Conservation (phyloP, 2,888 invertebrate genomes). For the Strigamia maritima region DNA sequence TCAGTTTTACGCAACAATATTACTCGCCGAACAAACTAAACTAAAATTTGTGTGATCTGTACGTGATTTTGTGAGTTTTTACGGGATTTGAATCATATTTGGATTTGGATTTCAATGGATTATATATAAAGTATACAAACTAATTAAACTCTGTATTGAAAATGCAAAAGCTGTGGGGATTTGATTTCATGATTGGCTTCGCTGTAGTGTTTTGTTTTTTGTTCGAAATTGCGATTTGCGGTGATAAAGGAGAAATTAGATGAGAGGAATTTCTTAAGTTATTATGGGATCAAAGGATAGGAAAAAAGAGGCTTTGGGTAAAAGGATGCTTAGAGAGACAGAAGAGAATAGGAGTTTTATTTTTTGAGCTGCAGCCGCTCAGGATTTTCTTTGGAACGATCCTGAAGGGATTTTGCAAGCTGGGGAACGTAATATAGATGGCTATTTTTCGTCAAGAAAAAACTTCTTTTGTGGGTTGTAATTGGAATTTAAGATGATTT, state of each 20-base stretch:
- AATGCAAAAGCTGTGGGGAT: too few species aligned
- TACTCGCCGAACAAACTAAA: too few species aligned
- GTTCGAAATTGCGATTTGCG: background rate
- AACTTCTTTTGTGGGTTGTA: background rate
- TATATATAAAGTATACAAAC: too few species aligned
- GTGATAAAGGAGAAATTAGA: background rate
- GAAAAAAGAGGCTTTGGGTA: background rate
- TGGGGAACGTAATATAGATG: background rate
- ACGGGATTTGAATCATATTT: too few species aligned
- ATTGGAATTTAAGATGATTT: background rate
- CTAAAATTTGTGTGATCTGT: too few species aligned
- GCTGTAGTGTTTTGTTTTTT: too few species aligned
- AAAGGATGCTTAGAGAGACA: background rate
- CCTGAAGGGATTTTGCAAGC: constrained; percentile 12
- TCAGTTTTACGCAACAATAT: background rate
- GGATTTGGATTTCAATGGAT: too few species aligned
- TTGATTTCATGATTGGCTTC: too few species aligned
- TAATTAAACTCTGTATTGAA: too few species aligned
- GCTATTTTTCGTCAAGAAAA: background rate
- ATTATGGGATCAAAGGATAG: constrained; percentile 1
- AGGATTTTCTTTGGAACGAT: constrained; percentile 17
- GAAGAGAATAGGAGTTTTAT: background rate
- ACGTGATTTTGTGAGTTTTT: too few species aligned
- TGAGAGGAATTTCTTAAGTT: background rate
- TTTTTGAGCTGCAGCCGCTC: constrained; percentile 12